A percentile compares a stretch with the other conserved stretches of the same genome.
Conservation (phyloP, 2,888 invertebrate genomes). For the Erebia epiphron region DNA sequence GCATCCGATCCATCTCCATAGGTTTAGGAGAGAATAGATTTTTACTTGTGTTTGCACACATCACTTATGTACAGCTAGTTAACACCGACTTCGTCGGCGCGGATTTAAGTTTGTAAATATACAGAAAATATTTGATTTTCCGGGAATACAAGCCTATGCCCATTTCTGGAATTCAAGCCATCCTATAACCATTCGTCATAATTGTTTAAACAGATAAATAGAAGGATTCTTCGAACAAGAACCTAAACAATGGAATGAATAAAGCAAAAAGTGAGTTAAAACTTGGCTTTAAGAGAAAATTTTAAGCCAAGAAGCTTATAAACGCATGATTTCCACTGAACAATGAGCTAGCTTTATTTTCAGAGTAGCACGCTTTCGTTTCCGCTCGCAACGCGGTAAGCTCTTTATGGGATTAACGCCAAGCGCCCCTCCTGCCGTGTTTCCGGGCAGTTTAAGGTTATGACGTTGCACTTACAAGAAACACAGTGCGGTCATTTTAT, state of each 20-base stretch:
- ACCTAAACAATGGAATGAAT: not conserved
- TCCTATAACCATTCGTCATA: too few relatives aligned
- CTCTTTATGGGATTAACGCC: conserved; percentile 45
- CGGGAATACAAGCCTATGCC: too few relatives aligned
- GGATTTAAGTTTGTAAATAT: too few relatives aligned
- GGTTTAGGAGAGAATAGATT: too few relatives aligned
- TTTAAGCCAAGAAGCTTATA: conserved; percentile 17
- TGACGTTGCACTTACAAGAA: conserved; percentile 60
- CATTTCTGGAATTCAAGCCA: too few relatives aligned
- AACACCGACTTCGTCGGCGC: too few relatives aligned
- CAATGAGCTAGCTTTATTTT: conserved; percentile 37
- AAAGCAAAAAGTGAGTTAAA: not conserved
- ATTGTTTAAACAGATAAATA: too few relatives aligned
- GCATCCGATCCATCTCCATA: too few relatives aligned
- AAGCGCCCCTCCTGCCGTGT: conserved; percentile 40
- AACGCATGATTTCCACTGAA: conserved; percentile 19
- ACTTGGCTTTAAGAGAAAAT: not conserved
- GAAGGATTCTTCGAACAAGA: too few relatives aligned
- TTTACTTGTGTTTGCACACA: too few relatives aligned
- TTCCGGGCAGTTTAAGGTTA: conserved; percentile 50
- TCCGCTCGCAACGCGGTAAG: conserved; percentile 32
- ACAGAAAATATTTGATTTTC: too few relatives aligned
- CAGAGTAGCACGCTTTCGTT: conserved; percentile 19
- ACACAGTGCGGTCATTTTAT: conserved; percentile 54
- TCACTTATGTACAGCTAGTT: too few relatives aligned